Evolutionary conservation across 1,140 invertebrate genomes (phyloP).

Genomic region (Ladona fulva): DNA sequence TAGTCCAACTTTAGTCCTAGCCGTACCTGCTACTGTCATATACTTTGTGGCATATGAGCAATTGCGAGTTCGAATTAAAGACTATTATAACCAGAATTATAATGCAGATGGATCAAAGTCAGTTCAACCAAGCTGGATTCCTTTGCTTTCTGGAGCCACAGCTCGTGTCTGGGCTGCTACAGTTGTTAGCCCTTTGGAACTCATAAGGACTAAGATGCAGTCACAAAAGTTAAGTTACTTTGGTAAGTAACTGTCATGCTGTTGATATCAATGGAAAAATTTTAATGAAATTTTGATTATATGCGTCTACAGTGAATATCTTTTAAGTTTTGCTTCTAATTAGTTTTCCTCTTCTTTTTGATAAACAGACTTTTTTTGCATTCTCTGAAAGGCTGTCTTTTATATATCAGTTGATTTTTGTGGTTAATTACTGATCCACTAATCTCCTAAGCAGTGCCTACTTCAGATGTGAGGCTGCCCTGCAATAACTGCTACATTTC

Average conservation of each 20-base stretch:
- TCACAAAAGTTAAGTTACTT: constrained; percentile 79
- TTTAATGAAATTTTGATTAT: too few species aligned
- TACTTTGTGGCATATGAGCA: constrained; percentile 98
- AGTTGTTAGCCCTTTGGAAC: constrained; percentile 86
- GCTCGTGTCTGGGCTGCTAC: constrained; percentile 78
- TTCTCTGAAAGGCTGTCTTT: too few species aligned
- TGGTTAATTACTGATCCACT: too few species aligned
- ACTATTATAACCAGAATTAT: constrained; percentile 26
- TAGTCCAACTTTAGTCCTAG: constrained; percentile 91
- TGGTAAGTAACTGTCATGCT: background rate
- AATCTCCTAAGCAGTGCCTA: too few species aligned
- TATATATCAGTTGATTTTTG: too few species aligned
- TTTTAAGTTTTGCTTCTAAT: too few species aligned
- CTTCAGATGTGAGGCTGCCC: too few species aligned
- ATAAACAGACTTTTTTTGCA: too few species aligned
- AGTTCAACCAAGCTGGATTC: constrained; percentile 64
- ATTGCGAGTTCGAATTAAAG: constrained; percentile 54
- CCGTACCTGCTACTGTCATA: constrained; percentile 89
- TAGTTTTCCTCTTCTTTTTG: too few species aligned
- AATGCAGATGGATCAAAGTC: background rate
- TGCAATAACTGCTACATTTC: too few species aligned
- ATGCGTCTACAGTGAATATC: too few species aligned
- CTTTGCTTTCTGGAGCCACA: constrained; percentile 64
- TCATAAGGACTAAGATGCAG: constrained; percentile 97
- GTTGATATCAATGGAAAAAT: too few species aligned